These are phyloP conservation scores for Sylvilagus floridanus DNA, from an alignment of 2,797 vertebrate species.

Conservation along the genomic window DNA sequence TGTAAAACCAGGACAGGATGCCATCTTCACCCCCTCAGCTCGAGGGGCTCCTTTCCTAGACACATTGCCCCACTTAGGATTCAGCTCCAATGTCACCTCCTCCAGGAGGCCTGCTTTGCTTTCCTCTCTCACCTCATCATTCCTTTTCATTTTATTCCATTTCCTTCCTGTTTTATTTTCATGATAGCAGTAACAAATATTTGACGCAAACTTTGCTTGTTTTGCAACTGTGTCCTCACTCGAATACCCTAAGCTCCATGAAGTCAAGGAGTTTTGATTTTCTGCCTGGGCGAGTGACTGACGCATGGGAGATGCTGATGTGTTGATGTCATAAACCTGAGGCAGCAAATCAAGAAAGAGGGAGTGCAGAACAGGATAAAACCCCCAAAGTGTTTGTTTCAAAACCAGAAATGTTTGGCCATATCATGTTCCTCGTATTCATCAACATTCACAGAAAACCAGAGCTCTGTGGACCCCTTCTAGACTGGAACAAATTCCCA, in stretches of 20 bases:
- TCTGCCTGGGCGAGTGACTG: background rate
- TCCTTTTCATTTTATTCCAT: background rate
- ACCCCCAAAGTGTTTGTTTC: slow-evolving; percentile 23
- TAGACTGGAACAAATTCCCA: slow-evolving; percentile 58
- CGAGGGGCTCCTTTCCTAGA: background rate
- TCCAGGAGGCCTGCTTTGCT: background rate
- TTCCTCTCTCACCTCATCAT: background rate
- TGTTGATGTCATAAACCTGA: background rate
- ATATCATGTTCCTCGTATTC: background rate
- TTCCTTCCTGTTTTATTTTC: background rate
- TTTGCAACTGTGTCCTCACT: background rate
- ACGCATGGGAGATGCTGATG: background rate
- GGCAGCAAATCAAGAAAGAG: background rate
- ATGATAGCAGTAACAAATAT: background rate
- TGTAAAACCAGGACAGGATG: background rate
- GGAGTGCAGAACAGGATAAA: background rate
- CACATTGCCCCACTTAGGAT: background rate
- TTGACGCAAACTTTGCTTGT: no score
- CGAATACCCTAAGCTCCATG: background rate
- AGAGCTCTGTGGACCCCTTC: slow-evolving; percentile 3
- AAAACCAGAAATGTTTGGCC: background rate
- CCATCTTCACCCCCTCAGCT: background rate
- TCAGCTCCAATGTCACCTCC: background rate
- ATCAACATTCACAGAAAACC: background rate
- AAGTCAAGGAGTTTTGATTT: background rate